Base-by-base conservation (phyloP, 2,888 invertebrate genomes). In the Drosophila incognita region DNA sequence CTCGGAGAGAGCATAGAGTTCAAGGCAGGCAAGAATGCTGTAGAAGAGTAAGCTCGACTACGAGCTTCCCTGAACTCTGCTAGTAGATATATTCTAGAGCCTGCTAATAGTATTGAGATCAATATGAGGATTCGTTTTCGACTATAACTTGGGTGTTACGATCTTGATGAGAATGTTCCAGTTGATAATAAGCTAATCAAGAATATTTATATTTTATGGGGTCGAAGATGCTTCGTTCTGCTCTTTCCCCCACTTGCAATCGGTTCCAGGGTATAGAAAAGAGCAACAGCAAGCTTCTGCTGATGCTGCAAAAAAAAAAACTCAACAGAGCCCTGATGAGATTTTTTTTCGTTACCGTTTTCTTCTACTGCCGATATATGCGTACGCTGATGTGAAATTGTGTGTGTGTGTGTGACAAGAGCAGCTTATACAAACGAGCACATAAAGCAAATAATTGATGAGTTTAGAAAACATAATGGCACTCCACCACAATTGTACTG, bases 381-480 rank as follows among this genome's bases (percentile, higher is more conserved):
- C 56, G 51, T 63, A 73, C 46, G 76, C 54, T 68, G 58, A 75
- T 64, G 54, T 46, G 31, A 10, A 31, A 31, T 31, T 31, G 31
- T 40, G 52, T 51, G 42, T 49, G 74, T 29, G 61, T 24, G 24
- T 46, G 56, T 52, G 59, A 53, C 24, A 49, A 38, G 42, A 38
- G 38, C 38, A 62, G 61, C 48, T 42, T 57, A 38, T 67, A 18
- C 58, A 63, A 59, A 49, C 42, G 33, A 27, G n/a, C 51, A 64
- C 57, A 69, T 72, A 82, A 89, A 79, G 77, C 70, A 70, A 74
- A 76, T 88, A 71, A 90, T 89, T 89, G 91, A 89, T 90, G 91
- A 83, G 88, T 78, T 82, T 82, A 76, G 68, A 76, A 76, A 76
- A 73, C 69, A 67, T 82, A 73, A 68, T 74, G 85, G 70, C 76